Evolutionary conservation across 1,140 invertebrate genomes (phyloP).

Genomic region (Cyrtorhinus lividipennis): DNA sequence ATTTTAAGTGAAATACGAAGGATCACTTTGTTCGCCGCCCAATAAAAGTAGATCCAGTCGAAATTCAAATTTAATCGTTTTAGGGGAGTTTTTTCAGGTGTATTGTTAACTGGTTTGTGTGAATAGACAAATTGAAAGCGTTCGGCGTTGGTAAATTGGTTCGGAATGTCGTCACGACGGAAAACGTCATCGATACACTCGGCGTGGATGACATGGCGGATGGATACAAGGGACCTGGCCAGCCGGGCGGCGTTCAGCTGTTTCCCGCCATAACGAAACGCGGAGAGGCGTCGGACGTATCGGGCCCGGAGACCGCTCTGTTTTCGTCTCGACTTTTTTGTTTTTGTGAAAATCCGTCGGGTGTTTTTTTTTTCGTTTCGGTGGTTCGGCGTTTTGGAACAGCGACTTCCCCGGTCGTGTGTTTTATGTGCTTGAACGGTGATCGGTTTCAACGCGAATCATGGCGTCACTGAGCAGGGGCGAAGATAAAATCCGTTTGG

Average conservation of each 20-base stretch:
- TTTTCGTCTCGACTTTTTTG: slow-evolving; percentile 9
- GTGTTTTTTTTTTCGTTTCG: slow-evolving; percentile 9
- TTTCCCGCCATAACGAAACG: slow-evolving; percentile 48
- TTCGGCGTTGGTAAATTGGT: no score
- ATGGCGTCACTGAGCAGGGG: slow-evolving; percentile 29
- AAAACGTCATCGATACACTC: no score
- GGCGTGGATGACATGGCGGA: slow-evolving; percentile 6
- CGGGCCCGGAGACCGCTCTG: slow-evolving; percentile 14
- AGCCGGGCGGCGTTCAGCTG: slow-evolving; percentile 39
- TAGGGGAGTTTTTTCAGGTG: no score
- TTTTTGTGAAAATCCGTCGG: not conserved
- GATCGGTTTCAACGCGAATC: slow-evolving; percentile 19
- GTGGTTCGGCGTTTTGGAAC: slow-evolving; percentile 20
- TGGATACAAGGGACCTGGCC: slow-evolving; percentile 2
- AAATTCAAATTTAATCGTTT: not conserved
- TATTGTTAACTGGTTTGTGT: no score
- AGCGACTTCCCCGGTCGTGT: not conserved
- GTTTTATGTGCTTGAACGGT: slow-evolving; percentile 22
- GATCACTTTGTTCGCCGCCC: not conserved
- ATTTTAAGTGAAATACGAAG: no score
- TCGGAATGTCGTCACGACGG: no score
- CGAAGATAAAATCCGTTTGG: slow-evolving; percentile 28
- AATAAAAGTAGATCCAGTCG: not conserved
- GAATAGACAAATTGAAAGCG: no score
- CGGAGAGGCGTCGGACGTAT: slow-evolving; percentile 31